Conservation (phyloP, 2,888 invertebrate species). For the Oscheius sp. region DNA sequence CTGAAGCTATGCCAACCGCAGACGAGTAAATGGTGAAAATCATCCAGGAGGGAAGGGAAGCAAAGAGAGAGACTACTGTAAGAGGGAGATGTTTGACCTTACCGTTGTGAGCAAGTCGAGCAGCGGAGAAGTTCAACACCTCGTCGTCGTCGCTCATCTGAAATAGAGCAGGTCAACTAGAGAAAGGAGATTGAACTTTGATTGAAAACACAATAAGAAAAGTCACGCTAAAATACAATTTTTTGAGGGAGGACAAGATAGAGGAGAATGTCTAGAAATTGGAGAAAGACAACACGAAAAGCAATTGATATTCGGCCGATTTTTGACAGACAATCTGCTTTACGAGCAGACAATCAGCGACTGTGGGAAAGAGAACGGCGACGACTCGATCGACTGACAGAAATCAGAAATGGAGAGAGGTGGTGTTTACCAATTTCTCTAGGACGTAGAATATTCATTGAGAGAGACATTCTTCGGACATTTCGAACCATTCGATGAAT, state of each 20-base stretch:
- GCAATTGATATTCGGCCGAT: constrained; percentile 3
- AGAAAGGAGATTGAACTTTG: neutral
- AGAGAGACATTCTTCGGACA: neutral
- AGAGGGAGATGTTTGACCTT: neutral
- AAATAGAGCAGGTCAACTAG: neutral
- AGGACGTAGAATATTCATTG: neutral
- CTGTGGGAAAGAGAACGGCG: neutral
- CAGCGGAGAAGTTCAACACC: constrained; percentile 59
- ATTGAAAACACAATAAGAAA: constrained; percentile 11
- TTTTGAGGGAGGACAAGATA: neutral
- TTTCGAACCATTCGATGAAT: too few relatives aligned
- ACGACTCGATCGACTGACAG: neutral
- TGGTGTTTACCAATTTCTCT: too few relatives aligned
- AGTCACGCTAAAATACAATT: neutral
- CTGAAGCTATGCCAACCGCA: constrained; percentile 33
- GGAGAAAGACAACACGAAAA: too few relatives aligned
- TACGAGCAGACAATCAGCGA: neutral
- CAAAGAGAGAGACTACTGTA: neutral
- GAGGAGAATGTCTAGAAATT: neutral
- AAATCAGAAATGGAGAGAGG: neutral
- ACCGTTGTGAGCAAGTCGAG: constrained; percentile 35
- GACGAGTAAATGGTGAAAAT: constrained; percentile 9
- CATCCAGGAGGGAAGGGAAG: neutral
- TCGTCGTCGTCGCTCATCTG: constrained; percentile 59
- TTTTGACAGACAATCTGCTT: neutral